Percentiles rank a stretch among this genome's conserved stretches.
phyloP scores from a whole-genome alignment of 37 sponge, comb jelly and placozoan species.

The Aphrocallistes beatrix region DNA sequence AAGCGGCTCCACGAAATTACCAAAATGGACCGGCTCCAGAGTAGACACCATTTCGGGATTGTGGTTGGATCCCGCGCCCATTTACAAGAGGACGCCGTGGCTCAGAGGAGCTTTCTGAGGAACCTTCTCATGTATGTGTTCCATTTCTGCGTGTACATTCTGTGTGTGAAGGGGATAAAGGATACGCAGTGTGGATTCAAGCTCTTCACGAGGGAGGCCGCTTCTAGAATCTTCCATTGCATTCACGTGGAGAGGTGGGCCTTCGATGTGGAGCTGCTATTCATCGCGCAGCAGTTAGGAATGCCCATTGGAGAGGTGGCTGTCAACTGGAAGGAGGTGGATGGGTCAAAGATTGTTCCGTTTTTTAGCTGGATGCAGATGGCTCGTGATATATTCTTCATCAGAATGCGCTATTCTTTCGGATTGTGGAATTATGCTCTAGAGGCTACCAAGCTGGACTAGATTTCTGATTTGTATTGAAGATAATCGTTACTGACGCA shows the following conservation, averaged over 20 bases:
- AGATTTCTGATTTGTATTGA: background rate
- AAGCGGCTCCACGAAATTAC: slow-evolving; percentile 36
- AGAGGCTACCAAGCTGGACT: slow-evolving; percentile 1
- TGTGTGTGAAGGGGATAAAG: slow-evolving; percentile 75
- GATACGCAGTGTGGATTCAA: slow-evolving; percentile 99
- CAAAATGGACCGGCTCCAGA: background rate
- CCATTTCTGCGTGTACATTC: slow-evolving; percentile 70
- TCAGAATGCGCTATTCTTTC: slow-evolving; percentile 65
- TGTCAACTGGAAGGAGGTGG: slow-evolving; percentile 96
- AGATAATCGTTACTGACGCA: no score
- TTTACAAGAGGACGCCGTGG: slow-evolving; percentile 85
- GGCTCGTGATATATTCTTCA: slow-evolving; percentile 83
- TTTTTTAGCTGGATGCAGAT: slow-evolving; percentile 90
- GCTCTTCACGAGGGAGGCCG: slow-evolving; percentile 72
- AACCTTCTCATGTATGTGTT: slow-evolving; percentile 92
- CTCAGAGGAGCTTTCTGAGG: slow-evolving; percentile 75
- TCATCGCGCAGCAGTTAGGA: slow-evolving; percentile 65
- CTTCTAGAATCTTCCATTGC: slow-evolving; percentile 41
- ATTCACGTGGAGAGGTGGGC: slow-evolving; percentile 96
- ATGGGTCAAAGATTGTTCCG: slow-evolving; percentile 90
- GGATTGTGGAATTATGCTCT: slow-evolving; percentile 51
- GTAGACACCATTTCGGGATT: slow-evolving; percentile 31
- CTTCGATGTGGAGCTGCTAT: slow-evolving; percentile 96
- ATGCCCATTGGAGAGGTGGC: slow-evolving; percentile 88
- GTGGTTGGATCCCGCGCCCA: slow-evolving; percentile 91